These are phyloP conservation scores for Phataginus tetradactyla DNA, from an alignment of 2,797 vertebrate genomes.

Conservation along the genomic window DNA sequence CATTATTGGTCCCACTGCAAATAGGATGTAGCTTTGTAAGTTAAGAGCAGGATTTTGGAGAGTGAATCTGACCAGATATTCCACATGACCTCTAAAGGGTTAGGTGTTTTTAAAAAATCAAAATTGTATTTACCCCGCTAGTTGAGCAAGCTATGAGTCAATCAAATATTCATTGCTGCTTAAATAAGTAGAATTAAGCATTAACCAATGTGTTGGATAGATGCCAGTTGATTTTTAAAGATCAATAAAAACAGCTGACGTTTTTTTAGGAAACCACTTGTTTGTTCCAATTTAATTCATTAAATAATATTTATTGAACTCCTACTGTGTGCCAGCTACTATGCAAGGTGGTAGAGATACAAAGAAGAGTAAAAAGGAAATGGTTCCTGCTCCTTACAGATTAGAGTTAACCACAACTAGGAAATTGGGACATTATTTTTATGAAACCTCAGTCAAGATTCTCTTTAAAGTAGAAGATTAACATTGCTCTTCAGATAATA, in stretches of 20 bases:
- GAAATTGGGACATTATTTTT: neutral
- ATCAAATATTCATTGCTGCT: slow-evolving; percentile 20
- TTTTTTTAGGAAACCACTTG: slow-evolving; percentile 39
- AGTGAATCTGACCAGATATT: neutral
- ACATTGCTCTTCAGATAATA: slow-evolving; percentile 6
- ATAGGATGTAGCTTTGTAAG: neutral
- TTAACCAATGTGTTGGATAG: neutral
- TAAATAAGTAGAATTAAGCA: slow-evolving; percentile 2
- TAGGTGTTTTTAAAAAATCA: neutral
- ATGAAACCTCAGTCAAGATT: neutral
- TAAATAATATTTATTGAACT: slow-evolving; percentile 30
- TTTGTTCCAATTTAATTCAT: slow-evolving; percentile 3
- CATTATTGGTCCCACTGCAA: neutral
- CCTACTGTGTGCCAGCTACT: neutral
- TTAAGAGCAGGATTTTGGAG: slow-evolving; percentile 21
- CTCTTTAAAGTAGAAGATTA: neutral
- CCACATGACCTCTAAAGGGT: neutral
- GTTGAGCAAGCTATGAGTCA: neutral
- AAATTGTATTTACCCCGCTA: neutral
- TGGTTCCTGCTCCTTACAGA: neutral
- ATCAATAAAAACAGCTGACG: slow-evolving; percentile 12
- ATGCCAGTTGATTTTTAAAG: slow-evolving; percentile 48
- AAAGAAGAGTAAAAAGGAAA: neutral
- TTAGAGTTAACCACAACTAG: neutral
- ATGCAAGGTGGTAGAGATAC: neutral